phyloP scores from a whole-genome alignment of 2,888 invertebrate species.

The Drosophila meridiana region DNA sequence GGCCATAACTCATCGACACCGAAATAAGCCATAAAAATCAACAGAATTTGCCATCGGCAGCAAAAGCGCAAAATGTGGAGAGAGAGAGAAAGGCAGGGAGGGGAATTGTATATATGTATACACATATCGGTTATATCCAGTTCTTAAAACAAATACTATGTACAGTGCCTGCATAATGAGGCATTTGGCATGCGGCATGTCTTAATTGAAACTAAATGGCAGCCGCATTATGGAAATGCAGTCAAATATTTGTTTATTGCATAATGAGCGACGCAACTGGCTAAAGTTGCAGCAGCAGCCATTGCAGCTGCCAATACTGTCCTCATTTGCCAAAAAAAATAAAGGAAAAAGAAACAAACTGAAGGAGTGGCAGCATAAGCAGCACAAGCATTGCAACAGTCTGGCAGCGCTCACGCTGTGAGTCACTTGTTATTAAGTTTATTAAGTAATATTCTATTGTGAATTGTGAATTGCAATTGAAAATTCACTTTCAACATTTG shows the following conservation, averaged over 20 bases:
- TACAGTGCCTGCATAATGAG: conserved; percentile 4
- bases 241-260: conserved; percentile 58
- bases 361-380: conserved; percentile 7
- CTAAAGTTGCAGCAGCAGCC: conserved; percentile 38
- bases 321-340: conserved; percentile 46
- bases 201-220: conserved; percentile 56
- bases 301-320: conserved; percentile 33
- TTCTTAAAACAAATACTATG: conserved; percentile 10
- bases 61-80: conserved; percentile 56
- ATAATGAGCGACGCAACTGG: conserved; percentile 61
- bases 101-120: not conserved
- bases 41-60: conserved; percentile 9
- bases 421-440: conserved; percentile 56
- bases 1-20: conserved; percentile 30
- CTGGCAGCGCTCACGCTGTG: conserved; percentile 47
- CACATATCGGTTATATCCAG: conserved; percentile 20
- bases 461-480: conserved; percentile 65
- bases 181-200: conserved; percentile 29
- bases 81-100: not conserved
- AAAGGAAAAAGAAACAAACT: not conserved
- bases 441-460: conserved; percentile 80
- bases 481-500: conserved; percentile 78
- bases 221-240: conserved; percentile 43
- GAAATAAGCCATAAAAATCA: conserved; percentile 21
- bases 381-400: conserved; percentile 4